Conservation (phyloP, 2,888 invertebrate species). For the Drosophila subsilvestris region DNA sequence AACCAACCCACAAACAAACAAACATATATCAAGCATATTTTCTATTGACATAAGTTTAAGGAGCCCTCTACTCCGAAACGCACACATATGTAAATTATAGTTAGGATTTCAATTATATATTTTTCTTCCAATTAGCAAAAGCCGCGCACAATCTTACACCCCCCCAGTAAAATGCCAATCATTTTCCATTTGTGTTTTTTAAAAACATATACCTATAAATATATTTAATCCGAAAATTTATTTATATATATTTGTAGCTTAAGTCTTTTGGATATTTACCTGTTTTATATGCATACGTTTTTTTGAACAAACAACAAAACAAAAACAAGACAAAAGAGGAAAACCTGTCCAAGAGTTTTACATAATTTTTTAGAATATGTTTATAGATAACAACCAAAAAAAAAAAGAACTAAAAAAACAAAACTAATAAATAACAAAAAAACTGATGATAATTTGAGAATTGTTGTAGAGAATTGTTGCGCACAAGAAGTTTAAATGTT, state of each 20-base stretch:
- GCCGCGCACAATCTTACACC: constrained; percentile 20
- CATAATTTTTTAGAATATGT: constrained; percentile 50
- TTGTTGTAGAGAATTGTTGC: constrained; percentile 28
- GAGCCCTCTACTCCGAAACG: neutral
- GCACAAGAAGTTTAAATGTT: constrained; percentile 39
- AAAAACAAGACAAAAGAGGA: neutral
- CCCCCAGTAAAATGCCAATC: constrained; percentile 4
- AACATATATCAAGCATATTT: constrained; percentile 46
- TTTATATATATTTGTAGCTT: constrained; percentile 40
- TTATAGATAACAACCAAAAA: neutral
- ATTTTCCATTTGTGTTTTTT: constrained; percentile 34
- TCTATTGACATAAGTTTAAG: constrained; percentile 31
- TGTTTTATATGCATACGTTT: constrained; percentile 40
- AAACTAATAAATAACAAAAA: constrained; percentile 17
- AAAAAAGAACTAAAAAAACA: constrained; percentile 20
- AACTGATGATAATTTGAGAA: constrained; percentile 20
- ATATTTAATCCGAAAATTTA: constrained; percentile 24
- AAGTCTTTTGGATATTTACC: constrained; percentile 36
- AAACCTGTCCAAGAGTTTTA: constrained; percentile 66
- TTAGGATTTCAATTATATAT: constrained; percentile 26
- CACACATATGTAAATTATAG: constrained; percentile 10
- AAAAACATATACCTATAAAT: constrained; percentile 12
- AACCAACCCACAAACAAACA: constrained; percentile 13
- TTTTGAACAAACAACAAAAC: constrained; percentile 23
- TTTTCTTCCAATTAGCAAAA: constrained; percentile 32